Evolutionary conservation across 2,797 vertebrate genomes (phyloP).

Genomic region (Xyrichtys novacula): DNA sequence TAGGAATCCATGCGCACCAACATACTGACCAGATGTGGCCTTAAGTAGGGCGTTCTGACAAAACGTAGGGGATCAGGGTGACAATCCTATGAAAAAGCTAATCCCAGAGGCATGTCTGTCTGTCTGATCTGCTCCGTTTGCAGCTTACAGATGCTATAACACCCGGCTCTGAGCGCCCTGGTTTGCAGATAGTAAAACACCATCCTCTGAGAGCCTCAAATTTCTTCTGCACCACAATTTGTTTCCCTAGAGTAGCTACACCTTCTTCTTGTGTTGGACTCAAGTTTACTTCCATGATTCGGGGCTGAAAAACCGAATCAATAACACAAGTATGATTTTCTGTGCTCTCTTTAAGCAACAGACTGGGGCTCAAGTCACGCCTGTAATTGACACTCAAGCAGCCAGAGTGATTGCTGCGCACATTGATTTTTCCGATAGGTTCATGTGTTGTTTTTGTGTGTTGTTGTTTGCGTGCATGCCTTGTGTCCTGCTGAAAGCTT

Average conservation of each 20-base stretch:
- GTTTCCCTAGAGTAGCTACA: constrained; percentile 21
- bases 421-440: not conserved
- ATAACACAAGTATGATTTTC: not conserved
- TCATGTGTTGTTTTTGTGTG: not conserved
- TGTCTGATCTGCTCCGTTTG: constrained; percentile 37
- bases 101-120: constrained; percentile 48
- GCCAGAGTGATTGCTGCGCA: not conserved
- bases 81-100: constrained; percentile 59
- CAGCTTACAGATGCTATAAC: constrained; percentile 29
- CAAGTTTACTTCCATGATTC: not conserved
- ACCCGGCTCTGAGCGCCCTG: constrained; percentile 1
- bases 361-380: not conserved
- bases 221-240: constrained; percentile 8
- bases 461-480: not conserved
- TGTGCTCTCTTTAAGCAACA: not conserved
- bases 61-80: constrained; percentile 49
- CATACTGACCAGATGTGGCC: constrained; percentile 57
- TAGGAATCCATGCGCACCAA: not conserved
- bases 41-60: constrained; percentile 43
- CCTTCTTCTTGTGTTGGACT: not conserved
- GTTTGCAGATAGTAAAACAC: constrained; percentile 19
- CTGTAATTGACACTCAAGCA: not conserved
- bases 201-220: constrained; percentile 8
- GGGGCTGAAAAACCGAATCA: not conserved
- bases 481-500: constrained; percentile 31